Conservation (phyloP, 2,113 vertebrate genomes). For the Seriola quinqueradiata region DNA sequence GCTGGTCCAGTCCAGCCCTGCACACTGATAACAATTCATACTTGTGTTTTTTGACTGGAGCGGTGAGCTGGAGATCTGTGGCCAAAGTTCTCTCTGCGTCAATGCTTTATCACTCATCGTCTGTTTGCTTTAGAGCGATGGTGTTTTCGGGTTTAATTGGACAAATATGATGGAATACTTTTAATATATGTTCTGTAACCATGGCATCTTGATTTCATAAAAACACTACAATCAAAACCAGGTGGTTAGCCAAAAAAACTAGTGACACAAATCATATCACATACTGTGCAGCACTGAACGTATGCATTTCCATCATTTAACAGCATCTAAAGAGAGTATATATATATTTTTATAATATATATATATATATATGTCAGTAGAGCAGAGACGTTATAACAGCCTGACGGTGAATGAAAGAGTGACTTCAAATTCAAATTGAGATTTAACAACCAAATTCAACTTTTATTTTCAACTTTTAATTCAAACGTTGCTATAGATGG, state of each 20-base stretch:
- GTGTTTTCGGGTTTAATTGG: neutral
- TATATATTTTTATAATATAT: too few relatives aligned
- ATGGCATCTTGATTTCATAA: neutral
- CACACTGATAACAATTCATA: constrained; percentile 34
- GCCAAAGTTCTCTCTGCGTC: constrained; percentile 79
- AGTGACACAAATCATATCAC: neutral
- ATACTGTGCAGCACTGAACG: neutral
- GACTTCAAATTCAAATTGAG: neutral
- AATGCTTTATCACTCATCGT: constrained; percentile 29
- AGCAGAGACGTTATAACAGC: too few relatives aligned
- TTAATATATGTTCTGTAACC: neutral
- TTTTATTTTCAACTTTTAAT: neutral
- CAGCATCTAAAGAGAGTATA: neutral
- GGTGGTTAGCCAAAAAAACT: too few relatives aligned
- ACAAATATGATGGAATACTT: neutral
- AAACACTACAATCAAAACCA: neutral
- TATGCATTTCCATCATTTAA: neutral
- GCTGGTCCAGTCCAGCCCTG: neutral
- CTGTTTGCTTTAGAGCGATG: constrained; percentile 34
- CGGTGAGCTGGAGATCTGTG: constrained; percentile 75
- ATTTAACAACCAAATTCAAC: neutral
- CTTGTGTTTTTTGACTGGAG: constrained; percentile 30
- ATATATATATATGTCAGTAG: too few relatives aligned
- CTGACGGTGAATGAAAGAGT: neutral
- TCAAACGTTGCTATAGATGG: neutral